Evolutionary conservation across 2,888 invertebrate genomes (phyloP), one percentile per base, ranked within the genome.

Genomic region (Apodemia hepburni): DNA sequence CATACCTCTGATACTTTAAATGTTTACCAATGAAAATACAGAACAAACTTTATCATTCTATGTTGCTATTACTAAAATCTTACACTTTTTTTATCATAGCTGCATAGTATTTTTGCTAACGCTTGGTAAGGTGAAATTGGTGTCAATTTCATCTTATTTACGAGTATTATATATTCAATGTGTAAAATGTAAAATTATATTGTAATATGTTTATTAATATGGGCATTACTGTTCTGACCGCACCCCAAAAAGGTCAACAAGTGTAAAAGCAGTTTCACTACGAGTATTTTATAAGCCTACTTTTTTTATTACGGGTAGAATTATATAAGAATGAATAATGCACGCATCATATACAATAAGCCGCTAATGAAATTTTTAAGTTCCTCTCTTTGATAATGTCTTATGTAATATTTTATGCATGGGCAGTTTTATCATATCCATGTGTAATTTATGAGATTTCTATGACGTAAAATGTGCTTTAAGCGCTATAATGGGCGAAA

Each of bases 321-420:
- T 57, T 57, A 57, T 57, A 57, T 27, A 57, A 57, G 7, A 57
- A 57, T 57, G 57, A 29, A 57, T 54, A 54, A 54, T 54, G 54
- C 15, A 54, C 54, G 27, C 54, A 54, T 54, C 54, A 15, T 51
- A 22, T 22, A 51, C 54, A 54, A 42, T 42, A 42, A 54, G 54
- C 12, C 51, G 6, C 49, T n/a, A 18, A 51, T 51, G 18, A 54
- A 54, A 27, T 51, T 22, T 38, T 42, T 27, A 54, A 54, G 54
- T 51, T 18, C 51, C 22, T 51, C 51, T 51, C 22, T 42, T 42
- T 54, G 54, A 54, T 54, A 18, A 54, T 15, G 27, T 27, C 7
- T 54, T 54, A 54, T 18, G 54, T 54, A 27, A 54, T 18, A 15
- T 27, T 27, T 54, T 54, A 54, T 54, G 42, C 42, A n/a, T 42